These are phyloP conservation scores for Hydroisotoma schaefferi DNA, from an alignment of 2,888 invertebrate species.

Conservation along the genomic window DNA sequence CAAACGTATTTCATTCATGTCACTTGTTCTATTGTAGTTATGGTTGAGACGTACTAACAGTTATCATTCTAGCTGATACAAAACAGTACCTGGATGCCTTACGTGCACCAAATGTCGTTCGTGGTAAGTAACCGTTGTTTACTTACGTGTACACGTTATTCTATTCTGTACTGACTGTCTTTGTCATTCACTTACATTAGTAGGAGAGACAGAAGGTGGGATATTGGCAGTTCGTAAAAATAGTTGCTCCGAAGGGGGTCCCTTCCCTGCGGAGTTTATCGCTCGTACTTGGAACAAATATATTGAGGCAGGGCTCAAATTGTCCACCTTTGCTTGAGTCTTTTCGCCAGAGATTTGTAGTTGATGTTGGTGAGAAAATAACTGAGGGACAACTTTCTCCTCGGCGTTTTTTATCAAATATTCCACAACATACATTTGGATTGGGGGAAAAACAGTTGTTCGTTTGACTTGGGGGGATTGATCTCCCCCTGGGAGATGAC, in stretches of 20 bases:
- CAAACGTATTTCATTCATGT: background rate
- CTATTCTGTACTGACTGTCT: background rate
- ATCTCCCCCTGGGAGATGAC: constrained; percentile 16
- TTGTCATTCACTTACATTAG: constrained; percentile 34
- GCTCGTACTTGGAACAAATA: constrained; percentile 45
- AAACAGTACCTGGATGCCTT: too few species aligned
- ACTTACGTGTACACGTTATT: background rate
- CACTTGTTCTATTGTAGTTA: too few species aligned
- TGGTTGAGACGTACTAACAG: too few species aligned
- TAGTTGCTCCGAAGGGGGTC: constrained; percentile 37
- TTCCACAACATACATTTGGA: constrained; percentile 45
- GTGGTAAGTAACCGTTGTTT: background rate
- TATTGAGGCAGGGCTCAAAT: constrained; percentile 42
- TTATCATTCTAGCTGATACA: too few species aligned
- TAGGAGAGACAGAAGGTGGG: constrained; percentile 43
- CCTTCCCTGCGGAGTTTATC: constrained; percentile 45
- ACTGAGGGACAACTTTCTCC: background rate
- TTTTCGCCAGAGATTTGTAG: constrained; percentile 34
- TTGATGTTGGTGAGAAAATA: constrained; percentile 27
- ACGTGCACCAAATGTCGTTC: too few species aligned
- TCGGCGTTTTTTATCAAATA: constrained; percentile 33
- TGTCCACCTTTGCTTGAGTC: constrained; percentile 40
- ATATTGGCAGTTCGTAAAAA: constrained; percentile 40
- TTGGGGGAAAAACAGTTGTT: constrained; percentile 33
- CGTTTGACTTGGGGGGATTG: constrained; percentile 10